Evolutionary conservation across 2,888 invertebrate genomes (phyloP).

Genomic region (Subacronicta megacephala): DNA sequence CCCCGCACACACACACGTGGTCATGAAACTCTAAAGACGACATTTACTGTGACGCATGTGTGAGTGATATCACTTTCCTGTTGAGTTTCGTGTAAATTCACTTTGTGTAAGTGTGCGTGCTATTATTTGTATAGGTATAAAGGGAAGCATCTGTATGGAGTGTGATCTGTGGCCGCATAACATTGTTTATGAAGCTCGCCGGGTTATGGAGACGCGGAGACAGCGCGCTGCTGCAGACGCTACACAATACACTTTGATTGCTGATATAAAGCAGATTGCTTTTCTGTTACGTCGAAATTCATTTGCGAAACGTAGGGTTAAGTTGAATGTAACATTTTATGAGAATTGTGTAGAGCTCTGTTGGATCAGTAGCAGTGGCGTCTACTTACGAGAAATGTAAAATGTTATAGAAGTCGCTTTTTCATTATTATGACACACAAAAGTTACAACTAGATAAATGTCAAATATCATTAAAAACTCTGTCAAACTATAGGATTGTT

Average conservation of each 20-base stretch:
- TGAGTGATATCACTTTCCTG: neutral
- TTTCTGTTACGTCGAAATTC: constrained; percentile 21
- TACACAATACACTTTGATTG: constrained; percentile 44
- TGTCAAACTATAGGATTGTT: too few relatives aligned
- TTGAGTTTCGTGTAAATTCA: constrained; percentile 1
- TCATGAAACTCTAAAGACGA: neutral
- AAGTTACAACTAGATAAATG: too few relatives aligned
- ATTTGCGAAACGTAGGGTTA: constrained; percentile 22
- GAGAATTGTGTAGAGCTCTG: neutral
- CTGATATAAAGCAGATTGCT: constrained; percentile 41
- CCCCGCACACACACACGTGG: constrained; percentile 15
- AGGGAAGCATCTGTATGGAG: constrained; percentile 6
- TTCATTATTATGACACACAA: too few relatives aligned
- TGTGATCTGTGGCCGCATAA: constrained; percentile 18
- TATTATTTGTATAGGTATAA: neutral
- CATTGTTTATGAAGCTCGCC: constrained; percentile 26
- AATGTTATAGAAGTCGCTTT: too few relatives aligned
- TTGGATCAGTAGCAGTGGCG: neutral
- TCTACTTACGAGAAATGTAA: too few relatives aligned
- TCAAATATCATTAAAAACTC: too few relatives aligned
- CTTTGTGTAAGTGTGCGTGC: constrained; percentile 5
- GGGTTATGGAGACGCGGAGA: constrained; percentile 23
- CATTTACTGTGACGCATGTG: neutral
- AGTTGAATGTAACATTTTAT: constrained; percentile 40
- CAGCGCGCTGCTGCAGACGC: constrained; percentile 15